A percentile compares a stretch with the other conserved stretches of the same genome.
Conservation (phyloP, 2,797 vertebrate genomes). For the Coregonus sp. region DNA sequence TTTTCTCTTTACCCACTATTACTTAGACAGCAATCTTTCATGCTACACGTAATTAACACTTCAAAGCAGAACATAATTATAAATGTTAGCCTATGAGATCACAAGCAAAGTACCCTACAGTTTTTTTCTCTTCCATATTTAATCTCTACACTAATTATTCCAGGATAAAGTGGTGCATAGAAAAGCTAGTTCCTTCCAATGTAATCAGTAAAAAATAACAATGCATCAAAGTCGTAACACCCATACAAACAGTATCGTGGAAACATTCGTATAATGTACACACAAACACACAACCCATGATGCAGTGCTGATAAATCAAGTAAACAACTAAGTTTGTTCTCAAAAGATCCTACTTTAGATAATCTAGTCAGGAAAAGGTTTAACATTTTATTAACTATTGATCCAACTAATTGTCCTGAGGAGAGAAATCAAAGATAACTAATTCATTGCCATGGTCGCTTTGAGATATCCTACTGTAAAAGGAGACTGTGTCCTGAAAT, state of each 20-base stretch:
- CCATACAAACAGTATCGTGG: slow-evolving; percentile 37
- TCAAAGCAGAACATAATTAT: too few species aligned
- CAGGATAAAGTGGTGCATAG: slow-evolving; percentile 40
- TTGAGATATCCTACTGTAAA: slow-evolving; percentile 11
- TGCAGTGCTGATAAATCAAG: slow-evolving; percentile 56
- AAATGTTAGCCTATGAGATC: too few species aligned
- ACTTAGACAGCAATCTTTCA: too few species aligned
- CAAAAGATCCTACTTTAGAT: slow-evolving; percentile 34
- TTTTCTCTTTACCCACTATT: not conserved
- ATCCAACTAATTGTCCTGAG: slow-evolving; percentile 27
- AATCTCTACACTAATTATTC: slow-evolving; percentile 15
- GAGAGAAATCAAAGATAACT: slow-evolving; percentile 24
- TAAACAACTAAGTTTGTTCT: slow-evolving; percentile 21
- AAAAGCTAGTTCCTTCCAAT: slow-evolving; percentile 43
- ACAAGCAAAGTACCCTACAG: too few species aligned
- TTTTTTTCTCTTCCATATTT: not conserved
- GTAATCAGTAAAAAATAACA: slow-evolving; percentile 36
- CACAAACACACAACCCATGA: slow-evolving; percentile 62
- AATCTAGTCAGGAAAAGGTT: slow-evolving; percentile 50
- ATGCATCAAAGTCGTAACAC: slow-evolving; percentile 21
- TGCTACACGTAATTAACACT: too few species aligned
- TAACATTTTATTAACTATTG: slow-evolving; percentile 21
- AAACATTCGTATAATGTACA: slow-evolving; percentile 36
- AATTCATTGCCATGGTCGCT: slow-evolving; percentile 20
- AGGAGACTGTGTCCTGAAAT: slow-evolving; percentile 9